phyloP scores from a whole-genome alignment of 2,888 invertebrate genomes.

The Acrobasis repandana region DNA sequence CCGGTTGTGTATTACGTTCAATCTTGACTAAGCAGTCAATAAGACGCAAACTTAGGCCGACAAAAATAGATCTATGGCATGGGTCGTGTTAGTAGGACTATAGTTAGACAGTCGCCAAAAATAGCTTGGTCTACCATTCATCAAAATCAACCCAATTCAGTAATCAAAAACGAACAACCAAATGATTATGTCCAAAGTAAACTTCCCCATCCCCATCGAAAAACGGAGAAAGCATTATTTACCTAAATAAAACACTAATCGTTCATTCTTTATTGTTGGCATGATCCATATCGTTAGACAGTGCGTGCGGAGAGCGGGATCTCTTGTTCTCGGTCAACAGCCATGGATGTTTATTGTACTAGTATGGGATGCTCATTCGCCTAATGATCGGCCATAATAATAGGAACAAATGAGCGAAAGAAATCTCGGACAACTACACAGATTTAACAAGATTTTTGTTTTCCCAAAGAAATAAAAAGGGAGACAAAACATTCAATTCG shows the following conservation, averaged over 20 bases:
- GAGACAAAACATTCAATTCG: neutral
- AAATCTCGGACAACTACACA: neutral
- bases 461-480: conserved; percentile 13
- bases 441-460: neutral
- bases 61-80: too few species aligned
- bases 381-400: conserved; percentile 34
- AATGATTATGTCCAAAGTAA: conserved; percentile 20
- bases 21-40: too few species aligned
- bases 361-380: conserved; percentile 32
- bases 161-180: neutral
- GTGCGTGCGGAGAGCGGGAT: conserved; percentile 39
- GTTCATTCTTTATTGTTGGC: conserved; percentile 39
- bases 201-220: conserved; percentile 28
- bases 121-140: neutral
- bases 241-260: conserved; percentile 27
- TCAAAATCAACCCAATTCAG: neutral
- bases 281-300: conserved; percentile 51
- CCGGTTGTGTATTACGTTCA: too few species aligned
- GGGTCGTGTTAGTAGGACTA: too few species aligned
- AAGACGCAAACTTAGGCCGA: too few species aligned
- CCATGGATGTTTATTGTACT: conserved; percentile 37
- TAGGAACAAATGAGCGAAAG: conserved; percentile 19
- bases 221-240: conserved; percentile 26
- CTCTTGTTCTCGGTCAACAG: conserved; percentile 24
- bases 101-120: too few species aligned